phyloP scores from a whole-genome alignment of 1,140 invertebrate species.

The Diplogasteroides magnus region DNA sequence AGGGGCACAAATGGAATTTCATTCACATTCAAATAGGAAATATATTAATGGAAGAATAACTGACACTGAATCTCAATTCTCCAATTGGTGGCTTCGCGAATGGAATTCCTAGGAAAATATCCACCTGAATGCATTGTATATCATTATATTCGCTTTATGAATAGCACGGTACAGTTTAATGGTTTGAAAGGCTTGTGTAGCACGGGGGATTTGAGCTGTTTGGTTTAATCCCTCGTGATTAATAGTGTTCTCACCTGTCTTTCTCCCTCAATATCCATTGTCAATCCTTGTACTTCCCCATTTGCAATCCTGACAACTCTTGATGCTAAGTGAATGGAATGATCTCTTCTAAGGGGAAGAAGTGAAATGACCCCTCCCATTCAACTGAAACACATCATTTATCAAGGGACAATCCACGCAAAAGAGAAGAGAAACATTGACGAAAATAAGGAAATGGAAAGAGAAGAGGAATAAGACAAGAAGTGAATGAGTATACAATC shows the following conservation, averaged over 20 bases:
- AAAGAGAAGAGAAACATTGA: too few relatives aligned
- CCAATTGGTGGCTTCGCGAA: constrained; percentile 56
- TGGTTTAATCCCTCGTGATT: too few relatives aligned
- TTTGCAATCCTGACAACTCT: background rate
- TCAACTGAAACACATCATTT: background rate
- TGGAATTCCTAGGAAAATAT: constrained; percentile 56
- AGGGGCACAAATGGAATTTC: background rate
- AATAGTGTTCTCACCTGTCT: background rate
- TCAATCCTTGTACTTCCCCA: background rate
- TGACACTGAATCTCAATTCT: constrained; percentile 51
- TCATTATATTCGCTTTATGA: too few relatives aligned
- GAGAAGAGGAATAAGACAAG: too few relatives aligned
- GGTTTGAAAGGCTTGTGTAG: too few relatives aligned
- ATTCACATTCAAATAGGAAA: constrained; percentile 8
- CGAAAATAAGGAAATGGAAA: too few relatives aligned
- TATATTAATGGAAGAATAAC: constrained; percentile 13
- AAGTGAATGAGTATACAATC: too few relatives aligned
- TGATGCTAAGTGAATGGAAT: background rate
- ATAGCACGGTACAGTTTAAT: too few relatives aligned
- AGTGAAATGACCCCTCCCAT: background rate
- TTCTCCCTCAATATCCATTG: background rate
- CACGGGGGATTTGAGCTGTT: too few relatives aligned
- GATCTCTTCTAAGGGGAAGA: background rate
- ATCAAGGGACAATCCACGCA: too few relatives aligned
- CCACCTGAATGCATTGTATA: too few relatives aligned